Evolutionary conservation across 2,888 invertebrate species (phyloP), one percentile per base, ranked within the genome.

Genomic region (Piscicola geometra): DNA sequence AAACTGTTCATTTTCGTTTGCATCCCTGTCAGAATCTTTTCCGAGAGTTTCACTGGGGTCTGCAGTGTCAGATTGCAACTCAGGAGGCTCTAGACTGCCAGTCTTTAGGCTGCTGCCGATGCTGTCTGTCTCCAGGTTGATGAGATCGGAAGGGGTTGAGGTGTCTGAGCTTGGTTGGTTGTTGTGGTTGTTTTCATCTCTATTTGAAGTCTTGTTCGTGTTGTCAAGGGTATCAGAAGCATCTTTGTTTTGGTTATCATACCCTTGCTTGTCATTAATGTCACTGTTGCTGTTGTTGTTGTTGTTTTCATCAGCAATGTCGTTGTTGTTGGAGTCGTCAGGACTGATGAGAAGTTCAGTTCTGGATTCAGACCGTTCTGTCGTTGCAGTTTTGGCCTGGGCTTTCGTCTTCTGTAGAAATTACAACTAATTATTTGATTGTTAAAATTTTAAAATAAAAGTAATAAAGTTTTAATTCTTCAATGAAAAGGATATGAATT

Each of bases 221-320:
- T 47, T 21, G 21, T 47, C 50, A 47, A 15, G 15, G 25, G 60
- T 3, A 56, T n/a, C n/a, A 5, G n/a, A 9, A 5, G n/a, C 12
- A 21, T 56, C 25, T 3, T 18, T 56, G n/a, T 3, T 56, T 47
- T 47, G 30, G 18, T 69, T 21, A 30, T 69, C 12, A 28, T 32
- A 33, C 32, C 36, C 12, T 69, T 69, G 69, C 21, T 47, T 47
- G 50, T 47, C n/a, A 21, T 28, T 5, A 35, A 3, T 68, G 35
- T 68, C 35, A 35, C 30, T 68, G 5, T 9, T 71, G 2, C 9
- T 36, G 47, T 71, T 25, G 71, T 71, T 28, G 47, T 71, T 71
- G 71, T 68, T 68, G 69, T 35, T 28, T 9, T 68, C n/a, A 32
- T 68, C 30, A 32, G 9, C 30, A 30, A 28, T 28, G 9, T 68